Percentiles rank a stretch among this genome's conserved stretches.
These are phyloP conservation scores for Heliangelus exortis DNA, from an alignment of 2,797 vertebrate species.

Conservation along the genomic window DNA sequence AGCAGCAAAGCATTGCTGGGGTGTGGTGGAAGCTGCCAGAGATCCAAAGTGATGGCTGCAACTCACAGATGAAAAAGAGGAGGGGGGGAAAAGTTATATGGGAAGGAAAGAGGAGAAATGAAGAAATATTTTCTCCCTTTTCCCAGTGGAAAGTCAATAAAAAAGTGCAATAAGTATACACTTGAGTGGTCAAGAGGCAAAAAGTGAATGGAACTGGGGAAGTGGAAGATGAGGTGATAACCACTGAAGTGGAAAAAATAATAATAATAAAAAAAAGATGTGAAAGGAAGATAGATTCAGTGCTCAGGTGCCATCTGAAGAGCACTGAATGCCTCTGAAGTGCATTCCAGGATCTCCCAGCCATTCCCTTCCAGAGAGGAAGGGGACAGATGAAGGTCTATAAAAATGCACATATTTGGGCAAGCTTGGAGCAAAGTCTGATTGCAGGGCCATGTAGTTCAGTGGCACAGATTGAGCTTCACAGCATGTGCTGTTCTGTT, in stretches of 20 bases:
- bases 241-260: not conserved
- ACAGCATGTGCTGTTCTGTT: not conserved
- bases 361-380: not conserved
- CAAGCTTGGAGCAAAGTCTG: not conserved
- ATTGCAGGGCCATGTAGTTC: accelerated
- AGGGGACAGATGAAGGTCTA: not conserved
- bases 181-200: not conserved
- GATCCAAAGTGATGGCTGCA: not conserved
- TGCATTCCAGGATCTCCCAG: not conserved
- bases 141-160: not conserved
- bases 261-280: not conserved
- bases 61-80: not conserved
- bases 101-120: not conserved
- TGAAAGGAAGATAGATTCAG: not conserved
- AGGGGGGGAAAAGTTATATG: accelerated
- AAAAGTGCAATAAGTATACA: not conserved
- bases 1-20: accelerated
- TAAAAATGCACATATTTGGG: accelerated
- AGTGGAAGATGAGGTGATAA: not conserved
- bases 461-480: not conserved
- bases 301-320: not conserved
- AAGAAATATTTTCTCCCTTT: not conserved
- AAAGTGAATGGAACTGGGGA: not conserved
- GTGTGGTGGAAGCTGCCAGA: not conserved
- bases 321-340: not conserved